phyloP scores from a whole-genome alignment of 2,888 invertebrate species.

The Campaea margaritaria region DNA sequence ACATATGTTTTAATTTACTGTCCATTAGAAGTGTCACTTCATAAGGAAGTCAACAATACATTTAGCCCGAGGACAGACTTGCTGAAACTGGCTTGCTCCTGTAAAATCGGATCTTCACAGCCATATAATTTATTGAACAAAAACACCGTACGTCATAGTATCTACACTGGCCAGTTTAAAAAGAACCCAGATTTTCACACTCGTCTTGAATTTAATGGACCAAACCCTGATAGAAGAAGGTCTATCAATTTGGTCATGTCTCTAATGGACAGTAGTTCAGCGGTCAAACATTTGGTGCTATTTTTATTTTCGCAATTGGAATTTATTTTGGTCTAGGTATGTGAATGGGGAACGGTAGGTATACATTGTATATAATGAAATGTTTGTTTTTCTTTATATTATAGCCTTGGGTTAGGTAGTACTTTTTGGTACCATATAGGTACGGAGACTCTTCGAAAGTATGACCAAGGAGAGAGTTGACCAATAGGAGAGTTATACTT shows the following conservation, averaged over 20 bases:
- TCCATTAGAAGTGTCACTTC: neutral
- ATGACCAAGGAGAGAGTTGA: no score
- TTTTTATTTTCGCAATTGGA: constrained; percentile 39
- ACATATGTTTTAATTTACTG: neutral
- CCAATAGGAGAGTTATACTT: no score
- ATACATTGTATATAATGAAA: neutral
- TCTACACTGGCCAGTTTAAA: constrained; percentile 26
- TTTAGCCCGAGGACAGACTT: constrained; percentile 31
- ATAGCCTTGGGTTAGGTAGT: no score
- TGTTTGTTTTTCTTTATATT: no score
- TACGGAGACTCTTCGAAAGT: no score
- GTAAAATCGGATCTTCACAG: constrained; percentile 45
- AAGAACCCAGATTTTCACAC: constrained; percentile 24
- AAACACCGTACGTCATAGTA: constrained; percentile 39
- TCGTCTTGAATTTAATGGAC: neutral
- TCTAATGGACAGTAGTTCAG: constrained; percentile 41
- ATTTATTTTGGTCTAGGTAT: constrained; percentile 24
- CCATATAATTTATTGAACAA: constrained; percentile 26
- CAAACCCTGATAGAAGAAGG: constrained; percentile 12
- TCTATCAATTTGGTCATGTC: constrained; percentile 36
- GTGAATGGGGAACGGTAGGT: neutral
- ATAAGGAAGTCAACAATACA: constrained; percentile 39
- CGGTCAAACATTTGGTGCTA: constrained; percentile 40
- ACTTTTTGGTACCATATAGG: no score
- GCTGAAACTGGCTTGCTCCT: constrained; percentile 54